Evolutionary conservation across 2,797 vertebrate species (phyloP), one percentile per base, ranked within the genome.

Genomic region (Phrynocephalus guinanensis): DNA sequence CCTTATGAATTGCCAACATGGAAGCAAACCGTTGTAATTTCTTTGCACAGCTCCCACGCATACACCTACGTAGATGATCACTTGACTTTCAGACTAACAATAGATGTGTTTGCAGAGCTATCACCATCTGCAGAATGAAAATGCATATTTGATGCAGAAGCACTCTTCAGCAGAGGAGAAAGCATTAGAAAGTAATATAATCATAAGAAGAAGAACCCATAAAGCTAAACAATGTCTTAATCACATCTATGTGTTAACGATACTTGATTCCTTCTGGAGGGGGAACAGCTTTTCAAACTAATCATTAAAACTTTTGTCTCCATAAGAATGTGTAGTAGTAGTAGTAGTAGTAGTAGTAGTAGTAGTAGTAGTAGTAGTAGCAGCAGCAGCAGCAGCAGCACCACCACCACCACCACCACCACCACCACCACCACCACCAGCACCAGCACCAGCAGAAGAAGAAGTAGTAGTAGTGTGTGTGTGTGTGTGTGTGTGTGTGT

Each of bases 51-150:
- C 96, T 95, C 97, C 96, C 95, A 97, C 97, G 95, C 95, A 95
- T 78, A 94, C 96, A 92, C 96, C 97, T 96, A 97, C 97, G 96
- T 92, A 92, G 94, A 95, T 96, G 95, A 97, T 96, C 94, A 90
- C 95, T 97, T 97, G 96, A 96, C 95, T 97, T 96, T 95, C 93
- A 95, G 80, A 91, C 97, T 97, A 97, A 97, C 96, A 97, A 97
- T 97, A 96, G 95, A 95, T 93, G 89, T 94, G 94, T 96, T 96
- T 95, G 96, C 93, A 94, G 92, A 96, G 91, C 86, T 96, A 95
- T 94, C 94, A 96, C 96, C 96, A 97, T 97, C 96, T 97, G 95
- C 94, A 96, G 92, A 96, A 92, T 94, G 95, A 96, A 94, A 93
- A 88, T 95, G 92, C 92, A 94, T 94, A 96, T 93, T 89, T 92